Percentiles rank a stretch among this genome's conserved stretches.
Conservation (phyloP, 1,140 invertebrate genomes). For the Drosophila tsacasi region DNA sequence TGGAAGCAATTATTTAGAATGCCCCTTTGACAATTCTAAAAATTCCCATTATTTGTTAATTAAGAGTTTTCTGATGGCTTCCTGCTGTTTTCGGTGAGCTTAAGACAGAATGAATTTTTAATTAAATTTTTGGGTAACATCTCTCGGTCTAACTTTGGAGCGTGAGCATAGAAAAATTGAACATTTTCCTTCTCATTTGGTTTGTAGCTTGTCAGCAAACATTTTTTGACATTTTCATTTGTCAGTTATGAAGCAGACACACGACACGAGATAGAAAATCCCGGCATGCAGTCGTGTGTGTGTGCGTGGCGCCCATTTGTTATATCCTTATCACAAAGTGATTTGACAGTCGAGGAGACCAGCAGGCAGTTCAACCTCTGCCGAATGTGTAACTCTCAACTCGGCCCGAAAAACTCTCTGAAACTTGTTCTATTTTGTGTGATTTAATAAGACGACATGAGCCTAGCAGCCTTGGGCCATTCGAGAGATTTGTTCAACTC, state of each 20-base stretch:
- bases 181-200: conserved; percentile 71
- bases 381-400: conserved; percentile 23
- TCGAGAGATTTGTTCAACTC: conserved; percentile 62
- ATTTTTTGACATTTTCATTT: conserved; percentile 83
- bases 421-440: conserved; percentile 39
- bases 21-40: background rate
- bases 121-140: conserved; percentile 63
- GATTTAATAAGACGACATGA: conserved; percentile 61
- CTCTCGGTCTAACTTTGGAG: conserved; percentile 4
- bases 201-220: conserved; percentile 53
- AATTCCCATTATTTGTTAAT: conserved; percentile 20
- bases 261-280: conserved; percentile 43
- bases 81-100: conserved; percentile 8
- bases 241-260: conserved; percentile 73
- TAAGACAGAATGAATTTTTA: conserved; percentile 42
- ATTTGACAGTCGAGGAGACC: conserved; percentile 76
- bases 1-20: background rate
- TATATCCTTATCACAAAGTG: conserved; percentile 77
- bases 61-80: conserved; percentile 30
- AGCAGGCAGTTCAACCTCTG: conserved; percentile 64
- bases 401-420: conserved; percentile 3
- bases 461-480: conserved; percentile 34
- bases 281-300: conserved; percentile 31
- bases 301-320: conserved; percentile 47
- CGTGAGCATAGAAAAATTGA: conserved; percentile 25